Base-by-base conservation (phyloP, 35 echinoderm and acorn worm genomes). In the Holothuria glaberrima region DNA sequence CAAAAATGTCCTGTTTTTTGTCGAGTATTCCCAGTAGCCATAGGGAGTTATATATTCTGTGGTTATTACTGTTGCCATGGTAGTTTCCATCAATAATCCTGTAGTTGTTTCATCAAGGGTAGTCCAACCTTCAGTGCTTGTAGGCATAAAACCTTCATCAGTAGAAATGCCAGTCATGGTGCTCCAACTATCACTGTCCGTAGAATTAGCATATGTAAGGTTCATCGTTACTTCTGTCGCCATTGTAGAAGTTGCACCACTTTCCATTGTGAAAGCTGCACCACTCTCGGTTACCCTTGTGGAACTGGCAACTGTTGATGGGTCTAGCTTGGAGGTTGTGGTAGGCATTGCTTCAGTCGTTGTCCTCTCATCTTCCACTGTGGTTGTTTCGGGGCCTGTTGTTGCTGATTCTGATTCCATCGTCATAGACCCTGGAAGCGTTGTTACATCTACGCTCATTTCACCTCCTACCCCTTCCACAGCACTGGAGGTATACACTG, bases 21-120 rank as follows among this genome's bases (percentile, higher is more conserved):
- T 19, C 10, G 57, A 48, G 41, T 50, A n/a, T 50, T 30, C 24
- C 46, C 79, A 82, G 79, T 82, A 60, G 20, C 57, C 57, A 33
- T 82, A 56, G 10, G 48, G 79, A 7, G 48, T 82, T 19, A 29
- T 82, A 20, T 58, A 82, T 18, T 82, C 79, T 82, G 79, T 31
- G 32, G 38, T 75, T n/a, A n/a, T 21, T 41, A 35, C 12, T 34
- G 16, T 12, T 9, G 10, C 34, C 29, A 31, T 22, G 12, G 71
- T 75, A 41, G 71, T 75, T 31, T n/a, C 29, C 13, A 6, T 41
- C 33, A 34, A n/a, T 14, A 54, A 54, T 2, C 50, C 50, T 9
- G 50, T 54, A 14, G 50, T 54, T 9, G 50, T 54, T 54, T 14
- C 50, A 5, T 54, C 50, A 5, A 54, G 50, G 16, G 50, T 54